Evolutionary conservation across 2,113 vertebrate species (phyloP).

Genomic region (Acinonyx jubatus): DNA sequence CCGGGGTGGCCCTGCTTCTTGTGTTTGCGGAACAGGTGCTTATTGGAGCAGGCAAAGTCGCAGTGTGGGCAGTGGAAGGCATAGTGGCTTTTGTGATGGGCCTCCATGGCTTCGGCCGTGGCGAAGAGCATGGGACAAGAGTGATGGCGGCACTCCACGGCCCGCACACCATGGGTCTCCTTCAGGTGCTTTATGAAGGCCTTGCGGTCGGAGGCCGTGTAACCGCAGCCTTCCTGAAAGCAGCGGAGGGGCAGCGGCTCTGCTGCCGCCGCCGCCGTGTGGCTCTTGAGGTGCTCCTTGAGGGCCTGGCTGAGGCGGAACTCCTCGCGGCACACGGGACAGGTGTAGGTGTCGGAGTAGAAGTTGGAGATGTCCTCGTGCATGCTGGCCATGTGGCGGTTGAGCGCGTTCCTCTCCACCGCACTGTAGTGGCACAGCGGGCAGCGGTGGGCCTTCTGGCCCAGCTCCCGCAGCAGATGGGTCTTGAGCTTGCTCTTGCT

Average conservation of each 20-base stretch:
- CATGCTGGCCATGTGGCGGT: constrained; percentile 92
- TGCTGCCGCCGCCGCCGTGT: constrained; percentile 86
- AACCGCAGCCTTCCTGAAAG: constrained; percentile 89
- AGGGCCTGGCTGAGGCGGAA: constrained; percentile 93
- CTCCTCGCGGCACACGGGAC: constrained; percentile 90
- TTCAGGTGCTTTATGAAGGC: constrained; percentile 89
- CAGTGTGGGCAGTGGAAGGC: constrained; percentile 97
- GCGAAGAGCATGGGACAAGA: constrained; percentile 91
- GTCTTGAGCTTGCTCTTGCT: constrained; percentile 97
- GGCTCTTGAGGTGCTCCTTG: constrained; percentile 95
- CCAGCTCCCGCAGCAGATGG: constrained; percentile 93
- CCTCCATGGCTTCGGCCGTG: constrained; percentile 90
- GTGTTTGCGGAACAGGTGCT: constrained; percentile 92
- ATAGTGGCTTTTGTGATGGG: constrained; percentile 92
- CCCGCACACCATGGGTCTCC: constrained; percentile 87
- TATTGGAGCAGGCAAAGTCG: constrained; percentile 96
- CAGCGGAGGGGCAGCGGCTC: constrained; percentile 86
- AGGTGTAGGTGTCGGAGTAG: constrained; percentile 87
- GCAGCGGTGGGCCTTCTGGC: constrained; percentile 92
- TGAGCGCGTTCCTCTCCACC: constrained; percentile 93
- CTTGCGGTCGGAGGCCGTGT: constrained; percentile 86
- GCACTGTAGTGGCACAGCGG: constrained; percentile 93
- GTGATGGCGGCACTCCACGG: constrained; percentile 92
- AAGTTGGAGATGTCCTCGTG: constrained; percentile 88
- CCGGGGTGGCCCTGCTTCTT: constrained; percentile 94